These are phyloP conservation scores for Phallusia fumigata DNA, from an alignment of 23 tunicate species.

Conservation along the genomic window DNA sequence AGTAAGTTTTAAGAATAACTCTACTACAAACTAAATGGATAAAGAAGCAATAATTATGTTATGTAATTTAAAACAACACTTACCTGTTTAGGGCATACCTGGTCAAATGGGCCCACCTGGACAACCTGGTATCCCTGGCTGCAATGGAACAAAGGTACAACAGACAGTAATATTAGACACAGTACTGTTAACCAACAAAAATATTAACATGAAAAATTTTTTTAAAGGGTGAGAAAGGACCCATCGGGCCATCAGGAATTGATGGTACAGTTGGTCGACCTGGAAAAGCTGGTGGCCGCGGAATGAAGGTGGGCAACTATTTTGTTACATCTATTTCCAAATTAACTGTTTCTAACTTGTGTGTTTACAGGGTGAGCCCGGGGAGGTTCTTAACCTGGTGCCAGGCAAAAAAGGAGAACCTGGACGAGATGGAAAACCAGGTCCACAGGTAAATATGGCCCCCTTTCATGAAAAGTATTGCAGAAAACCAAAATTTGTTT, in stretches of 20 bases:
- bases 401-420: conserved; percentile 87
- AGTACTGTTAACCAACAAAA: not conserved
- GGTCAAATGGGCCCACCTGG: conserved; percentile 75
- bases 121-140: conserved; percentile 78
- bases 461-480: not conserved
- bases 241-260: conserved; percentile 70
- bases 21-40: too few relatives aligned
- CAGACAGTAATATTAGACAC: not conserved
- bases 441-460: conserved; percentile 65
- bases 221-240: conserved; percentile 77
- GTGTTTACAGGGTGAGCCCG: conserved; percentile 75
- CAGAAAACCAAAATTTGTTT: too few relatives aligned
- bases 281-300: conserved; percentile 59
- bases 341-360: not conserved
- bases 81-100: conserved; percentile 55
- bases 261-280: conserved; percentile 53
- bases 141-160: conserved; percentile 88
- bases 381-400: conserved; percentile 60
- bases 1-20: conserved; percentile 63
- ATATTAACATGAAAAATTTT: not conserved
- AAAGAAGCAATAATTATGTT: conserved; percentile 2
- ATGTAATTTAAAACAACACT: not conserved
- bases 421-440: conserved; percentile 57
- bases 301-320: conserved; percentile 51
- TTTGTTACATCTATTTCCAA: not conserved